A percentile compares a stretch with the other conserved stretches of the same genome.
phyloP scores from a whole-genome alignment of 2,888 invertebrate genomes.

The Ophion ellenae region DNA sequence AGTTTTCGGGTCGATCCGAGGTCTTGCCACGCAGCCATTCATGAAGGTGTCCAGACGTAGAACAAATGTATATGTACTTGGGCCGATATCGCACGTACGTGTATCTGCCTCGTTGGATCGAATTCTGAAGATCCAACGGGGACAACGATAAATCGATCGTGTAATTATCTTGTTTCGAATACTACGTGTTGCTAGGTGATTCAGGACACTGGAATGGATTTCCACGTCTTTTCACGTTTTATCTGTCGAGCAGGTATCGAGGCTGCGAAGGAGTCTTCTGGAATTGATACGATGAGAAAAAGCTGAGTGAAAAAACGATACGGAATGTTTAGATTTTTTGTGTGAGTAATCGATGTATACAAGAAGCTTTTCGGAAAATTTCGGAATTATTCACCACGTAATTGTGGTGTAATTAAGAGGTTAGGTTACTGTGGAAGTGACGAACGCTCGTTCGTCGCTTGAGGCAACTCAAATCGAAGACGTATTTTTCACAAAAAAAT shows the following conservation, averaged over 20 bases:
- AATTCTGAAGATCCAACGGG: background rate
- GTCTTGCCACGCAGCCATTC: slow-evolving; percentile 9
- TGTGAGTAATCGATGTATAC: too few species aligned
- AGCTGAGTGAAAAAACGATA: too few species aligned
- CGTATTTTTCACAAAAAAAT: too few species aligned
- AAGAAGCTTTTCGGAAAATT: too few species aligned
- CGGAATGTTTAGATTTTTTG: too few species aligned
- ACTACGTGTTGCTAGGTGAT: background rate
- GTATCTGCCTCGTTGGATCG: background rate
- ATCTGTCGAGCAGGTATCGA: background rate
- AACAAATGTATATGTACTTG: slow-evolving; percentile 1
- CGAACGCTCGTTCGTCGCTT: too few species aligned
- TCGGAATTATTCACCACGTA: too few species aligned
- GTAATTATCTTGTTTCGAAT: background rate
- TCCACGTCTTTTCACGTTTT: background rate
- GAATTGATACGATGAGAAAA: too few species aligned
- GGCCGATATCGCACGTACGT: background rate
- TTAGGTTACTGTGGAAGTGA: too few species aligned
- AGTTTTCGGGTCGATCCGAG: slow-evolving; percentile 21
- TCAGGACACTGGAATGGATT: background rate
- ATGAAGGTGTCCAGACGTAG: slow-evolving; percentile 33
- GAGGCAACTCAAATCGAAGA: too few species aligned
- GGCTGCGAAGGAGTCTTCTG: too few species aligned
- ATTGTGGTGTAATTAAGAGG: too few species aligned
- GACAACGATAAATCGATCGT: background rate